phyloP scores from a whole-genome alignment of 92 coral and sea anemone genomes.

The Siderastrea siderea region DNA sequence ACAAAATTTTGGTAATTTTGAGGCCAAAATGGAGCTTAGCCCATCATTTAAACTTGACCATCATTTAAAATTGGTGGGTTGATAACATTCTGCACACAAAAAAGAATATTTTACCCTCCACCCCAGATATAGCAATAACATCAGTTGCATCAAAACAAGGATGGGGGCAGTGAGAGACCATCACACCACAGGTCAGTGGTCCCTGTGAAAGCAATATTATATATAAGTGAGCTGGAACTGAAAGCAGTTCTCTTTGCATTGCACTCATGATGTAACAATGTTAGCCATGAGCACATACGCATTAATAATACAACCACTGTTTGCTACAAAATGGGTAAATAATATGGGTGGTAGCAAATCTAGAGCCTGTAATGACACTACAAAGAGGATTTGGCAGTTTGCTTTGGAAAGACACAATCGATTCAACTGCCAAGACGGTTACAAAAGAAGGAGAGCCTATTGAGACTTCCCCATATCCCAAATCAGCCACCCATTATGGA shows the following conservation, averaged over 20 bases:
- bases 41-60: constrained; percentile 13
- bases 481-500: constrained; percentile 39
- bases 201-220: constrained; percentile 25
- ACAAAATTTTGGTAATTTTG: constrained; percentile 14
- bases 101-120: constrained; percentile 15
- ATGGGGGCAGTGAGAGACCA: constrained; percentile 42
- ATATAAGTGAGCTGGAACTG: constrained; percentile 60
- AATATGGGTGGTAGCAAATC: constrained; percentile 57
- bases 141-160: constrained; percentile 65
- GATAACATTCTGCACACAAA: constrained; percentile 1
- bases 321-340: constrained; percentile 21
- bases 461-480: constrained; percentile 47
- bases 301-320: constrained; percentile 50
- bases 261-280: constrained; percentile 32
- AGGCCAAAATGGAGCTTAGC: neutral
- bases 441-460: constrained; percentile 37
- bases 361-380: constrained; percentile 22
- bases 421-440: constrained; percentile 17
- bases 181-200: constrained; percentile 44
- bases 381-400: constrained; percentile 4
- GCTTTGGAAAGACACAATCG: neutral
- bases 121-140: constrained; percentile 11
- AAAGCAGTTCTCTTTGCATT: constrained; percentile 45
- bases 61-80: constrained; percentile 20
- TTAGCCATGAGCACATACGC: constrained; percentile 13